Conservation (phyloP, 1,140 invertebrate genomes). For the Augochlora pura region DNA sequence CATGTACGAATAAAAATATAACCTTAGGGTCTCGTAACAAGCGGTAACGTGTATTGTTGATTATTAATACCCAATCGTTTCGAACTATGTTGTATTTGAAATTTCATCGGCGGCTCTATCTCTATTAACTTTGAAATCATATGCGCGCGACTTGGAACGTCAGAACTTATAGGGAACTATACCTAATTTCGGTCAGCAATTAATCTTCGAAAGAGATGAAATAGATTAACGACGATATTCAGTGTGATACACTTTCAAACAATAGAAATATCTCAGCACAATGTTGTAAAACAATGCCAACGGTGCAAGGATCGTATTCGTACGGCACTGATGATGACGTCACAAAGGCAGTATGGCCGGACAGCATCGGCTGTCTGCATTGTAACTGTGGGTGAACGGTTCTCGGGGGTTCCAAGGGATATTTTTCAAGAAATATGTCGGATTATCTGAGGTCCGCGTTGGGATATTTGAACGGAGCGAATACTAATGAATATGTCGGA, state of each 20-base stretch:
- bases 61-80: not conserved
- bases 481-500: constrained; percentile 92
- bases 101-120: no score
- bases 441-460: constrained; percentile 77
- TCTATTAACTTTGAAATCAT: no score
- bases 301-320: not conserved
- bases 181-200: no score
- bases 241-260: not conserved
- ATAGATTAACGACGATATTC: not conserved
- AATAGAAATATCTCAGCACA: not conserved
- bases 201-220: no score
- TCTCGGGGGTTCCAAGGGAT: constrained; percentile 51
- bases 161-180: no score
- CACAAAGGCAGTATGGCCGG: constrained; percentile 76
- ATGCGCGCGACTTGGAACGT: no score
- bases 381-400: constrained; percentile 60
- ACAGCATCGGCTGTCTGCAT: constrained; percentile 71
- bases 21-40: not conserved
- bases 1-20: not conserved
- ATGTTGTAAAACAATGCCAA: not conserved
- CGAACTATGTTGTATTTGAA: not conserved
- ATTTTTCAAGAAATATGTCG: constrained; percentile 72
- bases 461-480: constrained; percentile 75
- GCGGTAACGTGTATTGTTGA: not conserved
- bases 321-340: constrained; percentile 55